A percentile compares a stretch with the other conserved stretches of the same genome.
phyloP scores from a whole-genome alignment of 2,797 vertebrate species.

The Thaleichthys pacificus region DNA sequence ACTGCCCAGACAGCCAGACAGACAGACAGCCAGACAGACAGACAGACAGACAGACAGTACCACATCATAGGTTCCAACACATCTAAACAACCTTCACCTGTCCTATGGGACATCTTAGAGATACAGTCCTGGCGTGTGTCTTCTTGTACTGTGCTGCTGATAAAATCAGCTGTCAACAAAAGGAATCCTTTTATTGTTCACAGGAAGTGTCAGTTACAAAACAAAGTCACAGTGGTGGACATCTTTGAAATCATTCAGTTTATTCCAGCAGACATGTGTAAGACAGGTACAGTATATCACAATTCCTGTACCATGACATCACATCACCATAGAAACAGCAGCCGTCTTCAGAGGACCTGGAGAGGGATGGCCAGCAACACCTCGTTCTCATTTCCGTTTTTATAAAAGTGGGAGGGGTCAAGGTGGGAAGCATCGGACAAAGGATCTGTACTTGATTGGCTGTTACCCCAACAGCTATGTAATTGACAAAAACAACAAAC shows the following conservation, averaged over 20 bases:
- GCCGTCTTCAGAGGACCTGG: slow-evolving; percentile 53
- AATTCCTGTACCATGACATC: slow-evolving; percentile 28
- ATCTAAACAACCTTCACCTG: no score
- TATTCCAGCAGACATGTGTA: slow-evolving; percentile 33
- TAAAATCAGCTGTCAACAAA: not conserved
- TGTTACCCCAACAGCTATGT: slow-evolving; percentile 23
- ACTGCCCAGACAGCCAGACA: not conserved
- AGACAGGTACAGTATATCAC: slow-evolving; percentile 21
- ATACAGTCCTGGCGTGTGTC: no score
- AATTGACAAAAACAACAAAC: slow-evolving; percentile 11
- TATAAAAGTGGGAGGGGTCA: slow-evolving; percentile 38
- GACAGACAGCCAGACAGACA: not conserved
- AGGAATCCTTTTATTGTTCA: not conserved
- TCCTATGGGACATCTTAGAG: no score
- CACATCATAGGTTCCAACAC: not conserved
- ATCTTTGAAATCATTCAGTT: slow-evolving; percentile 39
- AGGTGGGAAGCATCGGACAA: slow-evolving; percentile 30
- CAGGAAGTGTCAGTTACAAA: slow-evolving; percentile 15
- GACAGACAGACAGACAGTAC: not conserved
- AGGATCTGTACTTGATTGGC: slow-evolving; percentile 34
- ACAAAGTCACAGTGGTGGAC: slow-evolving; percentile 12
- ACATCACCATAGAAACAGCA: slow-evolving; percentile 37
- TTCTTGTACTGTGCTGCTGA: no score
- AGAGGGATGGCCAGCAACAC: slow-evolving; percentile 81
- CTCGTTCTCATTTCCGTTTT: slow-evolving; percentile 59